A percentile compares a stretch with the other conserved stretches of the same genome.
These are phyloP conservation scores for Diarsia dahlii DNA, from an alignment of 2,888 invertebrate genomes.

Conservation along the genomic window DNA sequence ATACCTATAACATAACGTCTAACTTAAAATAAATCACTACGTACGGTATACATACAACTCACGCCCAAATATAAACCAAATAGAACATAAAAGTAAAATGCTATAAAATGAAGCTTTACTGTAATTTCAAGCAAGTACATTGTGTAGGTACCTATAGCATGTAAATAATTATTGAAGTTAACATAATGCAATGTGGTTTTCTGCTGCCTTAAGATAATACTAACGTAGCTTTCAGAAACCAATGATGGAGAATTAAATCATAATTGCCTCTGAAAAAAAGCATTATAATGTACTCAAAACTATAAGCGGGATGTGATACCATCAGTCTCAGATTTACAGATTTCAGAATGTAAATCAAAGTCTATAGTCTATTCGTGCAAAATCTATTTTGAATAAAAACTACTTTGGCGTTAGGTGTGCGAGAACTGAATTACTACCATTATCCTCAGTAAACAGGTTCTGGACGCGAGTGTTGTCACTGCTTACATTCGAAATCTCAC, in stretches of 20 bases:
- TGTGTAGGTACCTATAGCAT: slow-evolving; percentile 13
- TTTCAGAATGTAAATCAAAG: slow-evolving; percentile 43
- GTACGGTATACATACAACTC: slow-evolving; percentile 55
- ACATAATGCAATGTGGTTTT: slow-evolving; percentile 41
- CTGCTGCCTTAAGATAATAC: slow-evolving; percentile 40
- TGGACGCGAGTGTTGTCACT: slow-evolving; percentile 79
- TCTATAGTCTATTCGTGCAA: slow-evolving; percentile 56
- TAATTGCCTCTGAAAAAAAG: slow-evolving; percentile 44
- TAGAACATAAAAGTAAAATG: slow-evolving; percentile 44
- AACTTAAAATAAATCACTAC: slow-evolving; percentile 56
- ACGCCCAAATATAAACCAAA: slow-evolving; percentile 50
- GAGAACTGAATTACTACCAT: slow-evolving; percentile 80
- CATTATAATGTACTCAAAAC: slow-evolving; percentile 38
- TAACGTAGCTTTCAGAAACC: slow-evolving; percentile 51
- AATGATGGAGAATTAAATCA: slow-evolving; percentile 48
- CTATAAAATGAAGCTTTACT: slow-evolving; percentile 54
- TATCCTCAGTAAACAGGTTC: slow-evolving; percentile 79
- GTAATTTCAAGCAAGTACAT: slow-evolving; percentile 27
- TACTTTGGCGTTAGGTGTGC: slow-evolving; percentile 51
- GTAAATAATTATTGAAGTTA: slow-evolving; percentile 34
- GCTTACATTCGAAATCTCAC: slow-evolving; percentile 82
- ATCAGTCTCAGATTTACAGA: slow-evolving; percentile 39
- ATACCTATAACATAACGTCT: slow-evolving; percentile 52
- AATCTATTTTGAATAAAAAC: slow-evolving; percentile 48
- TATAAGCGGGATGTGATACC: slow-evolving; percentile 25